Evolutionary conservation across 2,888 invertebrate species (phyloP).

Genomic region (Oscheius myriophilus): DNA sequence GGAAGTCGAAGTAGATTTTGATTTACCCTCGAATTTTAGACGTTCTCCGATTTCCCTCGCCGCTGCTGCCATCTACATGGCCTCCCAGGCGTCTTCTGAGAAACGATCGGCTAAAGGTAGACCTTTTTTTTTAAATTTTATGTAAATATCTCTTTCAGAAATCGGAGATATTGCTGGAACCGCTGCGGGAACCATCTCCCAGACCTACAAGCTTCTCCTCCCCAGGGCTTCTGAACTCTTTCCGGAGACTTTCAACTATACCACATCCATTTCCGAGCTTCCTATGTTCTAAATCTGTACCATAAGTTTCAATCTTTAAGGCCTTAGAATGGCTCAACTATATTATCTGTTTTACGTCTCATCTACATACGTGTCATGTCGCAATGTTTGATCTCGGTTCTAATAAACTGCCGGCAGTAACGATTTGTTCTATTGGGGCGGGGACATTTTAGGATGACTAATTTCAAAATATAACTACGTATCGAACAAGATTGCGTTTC

Average conservation of each 20-base stretch:
- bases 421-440: too few species aligned
- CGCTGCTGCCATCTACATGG: conserved; percentile 88
- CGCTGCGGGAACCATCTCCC: conserved; percentile 94
- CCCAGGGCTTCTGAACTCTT: conserved; percentile 73
- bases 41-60: conserved; percentile 98
- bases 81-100: conserved; percentile 92
- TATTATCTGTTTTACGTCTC: too few species aligned
- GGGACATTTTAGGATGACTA: too few species aligned
- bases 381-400: not conserved
- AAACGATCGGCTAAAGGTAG: conserved; percentile 86
- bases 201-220: conserved; percentile 96
- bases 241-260: not conserved
- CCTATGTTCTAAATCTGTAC: not conserved
- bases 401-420: not conserved
- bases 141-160: conserved; percentile 75
- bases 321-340: too few species aligned
- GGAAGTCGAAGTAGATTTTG: too few species aligned
- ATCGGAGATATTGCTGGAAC: conserved; percentile 97
- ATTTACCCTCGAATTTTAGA: conserved; percentile 70
- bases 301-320: too few species aligned
- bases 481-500: too few species aligned
- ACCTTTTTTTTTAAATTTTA: not conserved
- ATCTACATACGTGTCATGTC: conserved; percentile 24
- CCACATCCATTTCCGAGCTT: not conserved
- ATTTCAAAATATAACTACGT: too few species aligned